Conservation (phyloP, 2,797 vertebrate species). For the Pyrocephalus nanus region DNA sequence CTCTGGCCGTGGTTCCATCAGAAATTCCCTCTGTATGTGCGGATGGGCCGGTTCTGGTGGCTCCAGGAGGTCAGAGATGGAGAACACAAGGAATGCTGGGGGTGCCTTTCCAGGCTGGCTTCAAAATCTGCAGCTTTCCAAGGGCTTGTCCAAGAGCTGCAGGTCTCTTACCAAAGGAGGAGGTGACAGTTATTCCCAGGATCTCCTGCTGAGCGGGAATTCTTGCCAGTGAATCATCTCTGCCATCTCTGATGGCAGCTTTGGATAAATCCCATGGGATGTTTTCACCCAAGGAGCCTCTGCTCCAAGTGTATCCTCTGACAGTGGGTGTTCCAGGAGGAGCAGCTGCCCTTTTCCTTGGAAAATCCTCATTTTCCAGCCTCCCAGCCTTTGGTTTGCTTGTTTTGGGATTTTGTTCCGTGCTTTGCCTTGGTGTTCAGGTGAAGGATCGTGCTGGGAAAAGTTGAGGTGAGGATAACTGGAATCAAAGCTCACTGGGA, state of each 20-base stretch:
- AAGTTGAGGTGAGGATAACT: background rate
- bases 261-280: background rate
- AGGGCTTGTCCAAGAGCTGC: background rate
- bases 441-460: background rate
- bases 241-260: background rate
- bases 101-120: background rate
- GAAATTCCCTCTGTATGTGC: rapidly evolving
- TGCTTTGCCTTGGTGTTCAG: background rate
- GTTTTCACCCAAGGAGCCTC: background rate
- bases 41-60: background rate
- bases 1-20: rapidly evolving
- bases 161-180: background rate
- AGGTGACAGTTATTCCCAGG: background rate
- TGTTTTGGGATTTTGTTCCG: rapidly evolving
- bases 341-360: background rate
- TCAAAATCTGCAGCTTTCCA: background rate
- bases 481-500: background rate
- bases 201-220: rapidly evolving
- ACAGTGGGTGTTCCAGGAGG: rapidly evolving
- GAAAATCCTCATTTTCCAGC: background rate
- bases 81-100: background rate
- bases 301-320: background rate
- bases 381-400: background rate
- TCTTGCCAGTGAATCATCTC: background rate
- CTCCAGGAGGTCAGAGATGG: background rate